Evolutionary conservation across 2,797 vertebrate species (phyloP).

Genomic region (Cyclopterus lumpus): DNA sequence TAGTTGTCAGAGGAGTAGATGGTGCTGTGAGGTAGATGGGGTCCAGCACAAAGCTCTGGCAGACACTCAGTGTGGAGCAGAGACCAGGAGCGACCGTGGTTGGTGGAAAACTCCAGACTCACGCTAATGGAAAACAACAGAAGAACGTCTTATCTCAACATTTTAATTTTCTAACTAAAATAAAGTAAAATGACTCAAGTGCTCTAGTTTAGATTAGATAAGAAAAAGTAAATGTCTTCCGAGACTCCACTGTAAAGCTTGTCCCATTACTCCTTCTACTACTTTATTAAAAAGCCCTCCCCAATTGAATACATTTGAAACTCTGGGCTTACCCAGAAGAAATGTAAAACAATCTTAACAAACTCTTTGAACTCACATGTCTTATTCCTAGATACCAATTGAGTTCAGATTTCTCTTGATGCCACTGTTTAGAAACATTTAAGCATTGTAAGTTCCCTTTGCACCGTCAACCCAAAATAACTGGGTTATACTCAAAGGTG

Average conservation of each 20-base stretch:
- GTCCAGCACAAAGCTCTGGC: slow-evolving; percentile 93
- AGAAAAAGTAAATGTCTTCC: not conserved
- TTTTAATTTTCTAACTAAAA: slow-evolving; percentile 1
- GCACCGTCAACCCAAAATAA: slow-evolving; percentile 17
- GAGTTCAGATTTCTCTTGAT: slow-evolving; percentile 7
- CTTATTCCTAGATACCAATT: not conserved
- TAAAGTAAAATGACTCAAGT: not conserved
- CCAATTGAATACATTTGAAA: not conserved
- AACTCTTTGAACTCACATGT: slow-evolving; percentile 3
- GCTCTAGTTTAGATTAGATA: not conserved
- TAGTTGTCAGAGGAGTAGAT: slow-evolving; percentile 97
- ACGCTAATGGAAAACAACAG: slow-evolving; percentile 79
- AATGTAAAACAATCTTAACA: not conserved
- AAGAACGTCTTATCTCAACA: slow-evolving; percentile 12
- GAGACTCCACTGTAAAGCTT: not conserved
- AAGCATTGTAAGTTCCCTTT: not conserved
- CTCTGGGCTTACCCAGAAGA: not conserved
- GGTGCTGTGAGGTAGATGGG: slow-evolving; percentile 96
- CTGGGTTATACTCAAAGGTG: not conserved
- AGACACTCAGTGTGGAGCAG: slow-evolving; percentile 95
- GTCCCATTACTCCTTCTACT: not conserved
- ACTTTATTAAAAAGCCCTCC: slow-evolving; percentile 2
- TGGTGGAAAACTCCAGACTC: slow-evolving; percentile 95
- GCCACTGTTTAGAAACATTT: slow-evolving; percentile 3
- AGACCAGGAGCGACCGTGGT: slow-evolving; percentile 95